Base-by-base conservation (phyloP, 2,797 vertebrate species). In the Phoeniculus purpureus region DNA sequence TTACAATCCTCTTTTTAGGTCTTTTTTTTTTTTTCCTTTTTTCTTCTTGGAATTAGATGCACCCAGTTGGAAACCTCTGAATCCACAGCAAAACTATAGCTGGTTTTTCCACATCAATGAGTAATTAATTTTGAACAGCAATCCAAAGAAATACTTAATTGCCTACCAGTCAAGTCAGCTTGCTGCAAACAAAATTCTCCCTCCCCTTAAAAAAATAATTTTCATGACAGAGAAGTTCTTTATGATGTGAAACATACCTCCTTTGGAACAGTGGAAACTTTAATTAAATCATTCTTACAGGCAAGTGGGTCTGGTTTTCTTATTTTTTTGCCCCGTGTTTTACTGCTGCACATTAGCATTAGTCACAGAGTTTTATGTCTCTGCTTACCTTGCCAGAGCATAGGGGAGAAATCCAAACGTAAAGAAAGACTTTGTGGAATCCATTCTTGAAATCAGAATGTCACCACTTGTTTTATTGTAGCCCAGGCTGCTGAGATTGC, bases 111-210 rank as follows among this genome's bases (percentile, higher is more conserved):
- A 95, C 59, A 93, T 93, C 92, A 94, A 89, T 72, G 68, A 91
- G 73, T 85, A 95, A 89, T 95, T 96, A 92, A 95, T 96, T 94
- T 91, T 94, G 84, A 95, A 75, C 65, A 89, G 37, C 71, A 89
- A 81, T 93, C 86, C 90, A 93, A 93, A 92, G 68, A 87, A 89
- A 92, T 83, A 67, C 34, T 74, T 91, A 81, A 80, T 87, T 85
- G 65, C 89, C 87, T 94, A 92, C 78, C 75, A 94, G 61, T 74
- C 34, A 73, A 90, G 61, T 79, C 83, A 79, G 52, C 81, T 84
- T 75, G 64, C 79, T 86, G 80, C 43, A 92, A 92, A 87, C 64
- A 86, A 70, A 81, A 64, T 29, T 74, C 27, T 61, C 47, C 23
- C 40, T 85, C 48, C 47, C 32, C 87, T 72, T 91, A 88, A 91